Conservation (phyloP, 1,140 invertebrate species). For the Calephelis nemesis region DNA sequence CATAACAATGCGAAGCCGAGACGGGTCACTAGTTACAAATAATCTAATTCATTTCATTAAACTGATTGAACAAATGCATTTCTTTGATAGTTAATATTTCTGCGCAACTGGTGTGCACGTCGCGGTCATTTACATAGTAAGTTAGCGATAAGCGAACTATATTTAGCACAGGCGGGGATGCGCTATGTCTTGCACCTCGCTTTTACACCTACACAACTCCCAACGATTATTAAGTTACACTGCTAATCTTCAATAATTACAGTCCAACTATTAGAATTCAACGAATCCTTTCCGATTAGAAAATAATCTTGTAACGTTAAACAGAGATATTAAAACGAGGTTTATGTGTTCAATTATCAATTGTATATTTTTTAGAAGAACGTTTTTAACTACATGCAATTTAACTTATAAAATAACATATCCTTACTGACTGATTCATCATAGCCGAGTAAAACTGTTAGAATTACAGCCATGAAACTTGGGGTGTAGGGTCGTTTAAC, state of each 20-base stretch:
- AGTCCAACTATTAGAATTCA: slow-evolving; percentile 35
- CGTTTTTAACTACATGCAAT: no score
- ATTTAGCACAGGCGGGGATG: slow-evolving; percentile 69
- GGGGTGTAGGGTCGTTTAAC: no score
- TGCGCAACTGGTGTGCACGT: slow-evolving; percentile 59
- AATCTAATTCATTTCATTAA: neutral
- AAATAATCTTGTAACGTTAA: no score
- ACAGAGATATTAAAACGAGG: no score
- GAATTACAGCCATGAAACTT: no score
- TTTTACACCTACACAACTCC: slow-evolving; percentile 40
- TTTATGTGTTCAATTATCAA: no score
- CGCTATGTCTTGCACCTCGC: slow-evolving; percentile 50
- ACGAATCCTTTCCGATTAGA: slow-evolving; percentile 24
- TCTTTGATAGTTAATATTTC: slow-evolving; percentile 15
- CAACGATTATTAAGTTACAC: slow-evolving; percentile 8
- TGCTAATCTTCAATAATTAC: slow-evolving; percentile 5
- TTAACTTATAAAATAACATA: no score
- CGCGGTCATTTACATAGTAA: slow-evolving; percentile 76
- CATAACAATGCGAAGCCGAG: no score
- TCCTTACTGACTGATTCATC: no score
- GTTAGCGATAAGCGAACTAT: slow-evolving; percentile 72
- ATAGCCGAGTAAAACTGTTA: no score
- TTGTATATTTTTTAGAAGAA: no score
- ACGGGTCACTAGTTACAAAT: neutral
- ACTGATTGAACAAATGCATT: neutral